Base-by-base conservation (phyloP, 2,888 invertebrate genomes). In the Oxyscelio sp. region DNA sequence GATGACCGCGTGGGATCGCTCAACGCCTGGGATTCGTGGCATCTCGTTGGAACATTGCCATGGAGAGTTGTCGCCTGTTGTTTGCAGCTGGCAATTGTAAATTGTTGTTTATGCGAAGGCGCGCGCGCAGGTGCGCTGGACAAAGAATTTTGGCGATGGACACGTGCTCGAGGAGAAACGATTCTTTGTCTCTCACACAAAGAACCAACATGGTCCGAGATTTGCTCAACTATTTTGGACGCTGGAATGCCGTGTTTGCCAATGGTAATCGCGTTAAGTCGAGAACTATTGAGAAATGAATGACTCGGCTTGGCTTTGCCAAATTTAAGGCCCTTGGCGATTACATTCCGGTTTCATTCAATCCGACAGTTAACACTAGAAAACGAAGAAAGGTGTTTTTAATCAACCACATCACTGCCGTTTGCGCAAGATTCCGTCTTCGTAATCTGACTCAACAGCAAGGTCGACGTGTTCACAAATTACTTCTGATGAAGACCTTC, bases 1-100 rank as follows among this genome's bases (percentile, higher is more conserved):
- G 56, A 68, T 68, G 58, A 61, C 61, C 56, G 74, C 74, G 74
- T 63, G 65, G 48, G 74, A 75, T 38, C 74, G 50, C 13, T 19
- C 21, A 31, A n/a, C 40, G 38, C 13, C 40, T 17, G 15, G 9
- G 45, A 40, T 40, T 34, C 8, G 22, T 24, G 34, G 31, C 9
- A 52, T 15, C 22, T 31, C 1, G 11, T 24, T 52, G 52, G 66
- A 50, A 21, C 6, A 2, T 27, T 50, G 48, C 65, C 65, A 50
- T n/a, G 13, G 5, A 45, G n/a, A 40, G n/a, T 13, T 8, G 59
- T n/a, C 34, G 6, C 9, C 11, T 34, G 34, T n/a, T n/a, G n/a
- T n/a, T n/a, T n/a, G n/a, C n/a, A n/a, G n/a, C n/a, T n/a, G n/a
- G n/a, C n/a, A n/a, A n/a, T n/a, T n/a, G n/a, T n/a, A n/a, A n/a